phyloP scores from a whole-genome alignment of 2,888 invertebrate genomes.

The Rugalucina vietnamica region DNA sequence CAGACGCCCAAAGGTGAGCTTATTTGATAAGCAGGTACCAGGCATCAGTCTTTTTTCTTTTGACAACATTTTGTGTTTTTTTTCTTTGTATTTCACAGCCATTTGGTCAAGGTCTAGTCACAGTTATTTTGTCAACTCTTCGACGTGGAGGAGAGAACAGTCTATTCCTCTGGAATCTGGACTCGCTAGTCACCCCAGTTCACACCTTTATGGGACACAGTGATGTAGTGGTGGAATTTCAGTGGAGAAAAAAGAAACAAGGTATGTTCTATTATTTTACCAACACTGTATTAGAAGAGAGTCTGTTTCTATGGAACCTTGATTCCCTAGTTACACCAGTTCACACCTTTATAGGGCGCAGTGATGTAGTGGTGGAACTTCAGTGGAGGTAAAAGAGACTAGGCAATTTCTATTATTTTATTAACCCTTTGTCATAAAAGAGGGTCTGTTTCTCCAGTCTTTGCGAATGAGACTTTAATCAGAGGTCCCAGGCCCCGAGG shows the following conservation, averaged over 20 bases:
- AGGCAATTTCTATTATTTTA: too few species aligned
- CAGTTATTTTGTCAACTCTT: conserved; percentile 96
- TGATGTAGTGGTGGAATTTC: conserved; percentile 97
- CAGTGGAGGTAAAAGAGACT: conserved; percentile 91
- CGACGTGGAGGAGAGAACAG: conserved; percentile 95
- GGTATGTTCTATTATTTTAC: too few species aligned
- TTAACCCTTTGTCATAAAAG: too few species aligned
- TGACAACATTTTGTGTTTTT: neutral
- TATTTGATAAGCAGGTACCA: too few species aligned
- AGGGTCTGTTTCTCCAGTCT: too few species aligned
- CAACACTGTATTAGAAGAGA: too few species aligned
- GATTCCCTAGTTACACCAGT: conserved; percentile 86
- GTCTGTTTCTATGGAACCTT: conserved; percentile 91
- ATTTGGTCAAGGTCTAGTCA: conserved; percentile 95
- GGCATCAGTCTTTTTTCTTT: too few species aligned
- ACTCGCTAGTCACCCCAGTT: conserved; percentile 86
- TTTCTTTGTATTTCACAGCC: conserved; percentile 86
- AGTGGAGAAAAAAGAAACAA: conserved; percentile 90
- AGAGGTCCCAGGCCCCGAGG: too few species aligned
- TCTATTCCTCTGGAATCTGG: conserved; percentile 90
- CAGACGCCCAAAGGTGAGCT: too few species aligned
- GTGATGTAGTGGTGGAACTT: conserved; percentile 97
- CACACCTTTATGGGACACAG: conserved; percentile 97
- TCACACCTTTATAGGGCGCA: conserved; percentile 96
- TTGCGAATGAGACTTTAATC: too few species aligned